Base-by-base conservation (phyloP, 2,888 invertebrate genomes). In the Ethmia dodecea region DNA sequence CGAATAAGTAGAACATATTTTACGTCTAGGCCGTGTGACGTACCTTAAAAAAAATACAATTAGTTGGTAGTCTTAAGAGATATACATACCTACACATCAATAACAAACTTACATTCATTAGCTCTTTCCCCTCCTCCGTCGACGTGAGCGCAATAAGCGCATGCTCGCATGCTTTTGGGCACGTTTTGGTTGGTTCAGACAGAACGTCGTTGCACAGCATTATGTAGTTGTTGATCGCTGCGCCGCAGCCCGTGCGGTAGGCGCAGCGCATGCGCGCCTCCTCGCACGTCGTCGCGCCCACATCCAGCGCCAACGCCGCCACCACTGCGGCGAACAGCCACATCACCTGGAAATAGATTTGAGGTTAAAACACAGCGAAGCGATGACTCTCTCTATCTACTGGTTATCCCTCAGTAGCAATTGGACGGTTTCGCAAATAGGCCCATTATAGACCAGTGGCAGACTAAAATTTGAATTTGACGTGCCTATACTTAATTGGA, bases 91-190 rank as follows among this genome's bases (percentile, higher is more conserved):
- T n/a, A n/a, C n/a, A n/a, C n/a, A n/a, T n/a, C n/a, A n/a, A n/a
- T n/a, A n/a, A n/a, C n/a, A n/a, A n/a, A 77, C 90, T 89, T 67
- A 93, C 93, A 63, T 89, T 91, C 90, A 93, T 92, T 10, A 95
- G 88, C 43, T 90, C 90, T 58, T 92, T 90, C 33, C 94, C 94
- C 63, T 94, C 93, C 33, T 91, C 92, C 0, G 94, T 93, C 14
- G 93, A 92, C 0, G 92, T 92, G 27, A 95, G 87, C 0, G 94
- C 93, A 27, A 94, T 93, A 24, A 95, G 87, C 0, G 94, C 92
- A 60, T 93, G 89, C 52, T 91, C 91, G 67, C 95, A 95, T 32
- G 88, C 83, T 55, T 91, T 90, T 0, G 93, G 91, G 61, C 95
- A 95, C 43, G 66, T 62, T 49, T 56, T 80, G 53, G 68, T 86